phyloP scores from a whole-genome alignment of 2,888 invertebrate genomes.

The Crossocerus cetratus region DNA sequence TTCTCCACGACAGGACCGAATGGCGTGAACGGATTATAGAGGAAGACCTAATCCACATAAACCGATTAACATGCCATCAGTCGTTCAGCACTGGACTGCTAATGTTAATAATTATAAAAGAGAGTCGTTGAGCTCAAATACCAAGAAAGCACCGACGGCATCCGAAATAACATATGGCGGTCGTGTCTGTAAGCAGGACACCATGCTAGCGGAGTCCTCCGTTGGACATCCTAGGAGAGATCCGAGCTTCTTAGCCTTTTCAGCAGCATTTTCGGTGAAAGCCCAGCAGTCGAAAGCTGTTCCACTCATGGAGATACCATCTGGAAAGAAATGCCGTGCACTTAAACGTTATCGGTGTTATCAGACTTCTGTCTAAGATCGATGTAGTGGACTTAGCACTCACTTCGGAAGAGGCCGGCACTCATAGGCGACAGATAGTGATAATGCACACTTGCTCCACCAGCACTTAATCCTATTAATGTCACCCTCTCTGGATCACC shows the following conservation, averaged over 20 bases:
- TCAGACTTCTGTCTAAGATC: no score
- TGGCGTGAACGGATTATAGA: conserved; percentile 82
- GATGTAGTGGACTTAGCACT: no score
- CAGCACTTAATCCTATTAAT: conserved; percentile 85
- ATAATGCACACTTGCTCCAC: conserved; percentile 86
- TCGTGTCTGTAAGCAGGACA: conserved; percentile 5
- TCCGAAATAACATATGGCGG: background rate
- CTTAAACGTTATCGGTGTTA: no score
- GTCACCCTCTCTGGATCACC: conserved; percentile 85
- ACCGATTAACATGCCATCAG: no score
- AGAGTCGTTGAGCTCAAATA: no score
- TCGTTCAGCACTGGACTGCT: no score
- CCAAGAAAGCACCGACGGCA: conserved; percentile 4
- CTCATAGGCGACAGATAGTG: conserved; percentile 84
- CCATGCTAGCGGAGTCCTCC: background rate
- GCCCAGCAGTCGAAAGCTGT: conserved; percentile 2
- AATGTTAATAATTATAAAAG: no score
- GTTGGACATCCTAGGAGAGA: conserved; percentile 13
- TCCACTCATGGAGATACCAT: conserved; percentile 20
- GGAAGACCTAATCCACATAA: no score
- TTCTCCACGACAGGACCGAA: conserved; percentile 85
- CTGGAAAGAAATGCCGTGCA: no score
- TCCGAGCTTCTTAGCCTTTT: conserved; percentile 2
- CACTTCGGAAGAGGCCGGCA: conserved; percentile 77
- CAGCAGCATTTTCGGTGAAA: background rate